Conservation (phyloP, 2,797 vertebrate genomes). For the Nothura maculosa region DNA sequence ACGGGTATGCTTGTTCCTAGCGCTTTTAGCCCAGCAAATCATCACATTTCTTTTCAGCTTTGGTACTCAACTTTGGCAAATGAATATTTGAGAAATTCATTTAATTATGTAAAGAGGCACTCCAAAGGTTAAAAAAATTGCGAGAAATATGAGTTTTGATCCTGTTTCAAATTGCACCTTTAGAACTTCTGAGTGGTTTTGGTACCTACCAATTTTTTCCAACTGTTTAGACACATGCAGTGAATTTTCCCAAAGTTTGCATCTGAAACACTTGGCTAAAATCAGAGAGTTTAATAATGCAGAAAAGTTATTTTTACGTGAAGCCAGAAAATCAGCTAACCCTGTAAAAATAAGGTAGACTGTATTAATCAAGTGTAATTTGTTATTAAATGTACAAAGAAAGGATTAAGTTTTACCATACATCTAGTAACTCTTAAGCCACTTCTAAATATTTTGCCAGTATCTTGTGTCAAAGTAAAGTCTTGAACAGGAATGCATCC, state of each 20-base stretch:
- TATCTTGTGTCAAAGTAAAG: constrained; percentile 96
- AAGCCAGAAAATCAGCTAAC: constrained; percentile 91
- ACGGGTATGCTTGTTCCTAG: background rate
- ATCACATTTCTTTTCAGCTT: background rate
- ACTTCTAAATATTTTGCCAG: constrained; percentile 93
- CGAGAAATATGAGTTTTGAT: constrained; percentile 15
- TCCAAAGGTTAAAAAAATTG: background rate
- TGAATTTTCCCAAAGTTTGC: constrained; percentile 97
- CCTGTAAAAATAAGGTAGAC: constrained; percentile 82
- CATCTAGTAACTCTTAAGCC: constrained; percentile 94
- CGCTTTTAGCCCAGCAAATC: background rate
- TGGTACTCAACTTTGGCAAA: background rate
- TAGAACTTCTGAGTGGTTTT: background rate
- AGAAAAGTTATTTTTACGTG: constrained; percentile 85
- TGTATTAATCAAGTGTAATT: constrained; percentile 18
- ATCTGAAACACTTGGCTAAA: constrained; percentile 95
- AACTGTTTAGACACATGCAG: constrained; percentile 93
- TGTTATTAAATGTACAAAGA: background rate
- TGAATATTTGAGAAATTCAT: background rate
- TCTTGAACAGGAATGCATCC: constrained; percentile 94
- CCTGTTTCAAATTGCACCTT: background rate
- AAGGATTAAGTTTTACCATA: constrained; percentile 78
- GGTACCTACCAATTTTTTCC: constrained; percentile 94
- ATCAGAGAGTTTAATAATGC: constrained; percentile 90
- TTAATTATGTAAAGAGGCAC: background rate